Base-by-base conservation (phyloP, 2,888 invertebrate genomes). In the Dichetophora obliterata region DNA sequence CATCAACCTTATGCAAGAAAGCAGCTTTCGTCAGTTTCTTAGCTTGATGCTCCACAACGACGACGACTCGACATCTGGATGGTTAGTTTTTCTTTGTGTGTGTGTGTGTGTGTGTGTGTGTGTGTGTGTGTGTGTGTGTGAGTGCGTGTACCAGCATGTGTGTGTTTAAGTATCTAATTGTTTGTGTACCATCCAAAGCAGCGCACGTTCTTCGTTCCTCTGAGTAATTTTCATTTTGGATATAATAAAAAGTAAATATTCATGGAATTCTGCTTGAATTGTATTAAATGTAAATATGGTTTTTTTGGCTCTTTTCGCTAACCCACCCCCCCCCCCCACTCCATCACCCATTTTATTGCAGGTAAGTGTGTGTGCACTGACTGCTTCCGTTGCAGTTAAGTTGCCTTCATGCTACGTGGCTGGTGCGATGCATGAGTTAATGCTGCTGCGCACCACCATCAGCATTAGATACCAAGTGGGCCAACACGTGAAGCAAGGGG, bases 201-300 rank as follows among this genome's bases (percentile, higher is more conserved):
- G 70, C n/a, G 71, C 57, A 24, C 57, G 14, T 22, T 31, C 63
- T 52, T 43, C 48, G 19, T 72, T 72, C 48, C 61, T n/a, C 43
- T 43, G 34, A 4, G 43, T 27, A 14, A 6, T 31, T 50, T 63
- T 73, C 22, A 63, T 48, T 22, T 11, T 8, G 27, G 27, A 11
- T 2, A 59, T 14, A 52, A 61, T 43, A 52, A 54, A 63, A 27
- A n/a, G 34, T 50, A 63, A 63, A 73, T 59, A 43, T 43, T 43
- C 43, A 37, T 22, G 63, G 50, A 63, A 73, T 73, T 73, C 52
- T 52, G 63, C 63, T 63, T 73, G 73, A 73, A 73, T 73, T 73
- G 73, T 65, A 63, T 63, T 50, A 73, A 65, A 73, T 50, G 24
- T 31, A 31, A 48, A 50, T 63, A 31, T 31, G 61, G 27, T 70